These are phyloP conservation scores for Palythoa grandis DNA, from an alignment of 92 coral and sea anemone species.

Conservation along the genomic window DNA sequence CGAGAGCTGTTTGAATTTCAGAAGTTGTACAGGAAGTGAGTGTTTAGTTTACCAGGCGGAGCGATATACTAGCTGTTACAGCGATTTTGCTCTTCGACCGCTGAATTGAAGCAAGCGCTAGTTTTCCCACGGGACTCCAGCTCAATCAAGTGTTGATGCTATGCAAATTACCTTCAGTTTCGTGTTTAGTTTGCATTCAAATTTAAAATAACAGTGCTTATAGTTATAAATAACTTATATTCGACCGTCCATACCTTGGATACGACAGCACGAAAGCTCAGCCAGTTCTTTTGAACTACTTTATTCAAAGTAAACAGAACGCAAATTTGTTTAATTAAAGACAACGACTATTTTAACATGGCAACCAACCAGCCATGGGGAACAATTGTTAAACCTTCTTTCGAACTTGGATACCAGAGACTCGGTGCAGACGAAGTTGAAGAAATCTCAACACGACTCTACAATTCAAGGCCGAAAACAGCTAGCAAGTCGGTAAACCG, in stretches of 20 bases:
- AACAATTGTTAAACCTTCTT: conserved; percentile 86
- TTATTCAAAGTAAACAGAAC: neutral
- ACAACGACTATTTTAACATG: neutral
- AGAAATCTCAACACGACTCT: conserved; percentile 76
- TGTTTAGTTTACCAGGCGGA: too few relatives aligned
- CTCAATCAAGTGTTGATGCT: neutral
- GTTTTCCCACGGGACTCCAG: neutral
- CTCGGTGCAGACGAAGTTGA: conserved; percentile 74
- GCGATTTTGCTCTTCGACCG: too few relatives aligned
- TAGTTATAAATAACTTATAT: neutral
- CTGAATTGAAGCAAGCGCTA: too few relatives aligned
- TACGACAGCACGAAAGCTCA: neutral
- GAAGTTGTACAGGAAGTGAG: too few relatives aligned
- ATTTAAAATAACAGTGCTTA: too few relatives aligned
- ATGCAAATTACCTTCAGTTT: neutral
- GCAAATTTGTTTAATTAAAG: neutral
- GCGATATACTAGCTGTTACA: too few relatives aligned
- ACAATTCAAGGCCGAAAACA: conserved; percentile 53
- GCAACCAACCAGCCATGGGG: conserved; percentile 84
- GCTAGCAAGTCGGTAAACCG: conserved; percentile 38
- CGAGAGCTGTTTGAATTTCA: too few relatives aligned
- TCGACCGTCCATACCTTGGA: neutral
- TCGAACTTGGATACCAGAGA: conserved; percentile 93
- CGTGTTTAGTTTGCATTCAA: too few relatives aligned
- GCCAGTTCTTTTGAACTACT: neutral